Conservation (phyloP, 37 sponge, comb jelly and placozoan genomes). For the Chondrilla cf. caribensis region DNA sequence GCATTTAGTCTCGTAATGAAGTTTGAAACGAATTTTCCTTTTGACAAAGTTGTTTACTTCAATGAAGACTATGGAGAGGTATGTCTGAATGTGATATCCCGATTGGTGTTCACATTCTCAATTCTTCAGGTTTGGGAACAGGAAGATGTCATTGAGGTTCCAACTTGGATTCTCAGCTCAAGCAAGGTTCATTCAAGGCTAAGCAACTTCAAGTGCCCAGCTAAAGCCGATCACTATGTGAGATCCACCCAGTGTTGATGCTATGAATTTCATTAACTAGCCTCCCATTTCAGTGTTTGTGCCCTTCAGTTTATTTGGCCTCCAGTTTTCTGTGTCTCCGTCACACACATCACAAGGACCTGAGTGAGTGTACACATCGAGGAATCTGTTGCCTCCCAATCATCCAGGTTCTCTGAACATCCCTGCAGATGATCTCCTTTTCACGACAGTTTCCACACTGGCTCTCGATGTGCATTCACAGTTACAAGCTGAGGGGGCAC, state of each 20-base stretch:
- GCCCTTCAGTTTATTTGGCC: not conserved
- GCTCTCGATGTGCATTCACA: not conserved
- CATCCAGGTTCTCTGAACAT: too few species aligned
- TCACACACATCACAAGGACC: not conserved
- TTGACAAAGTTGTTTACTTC: not conserved
- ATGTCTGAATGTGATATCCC: not conserved
- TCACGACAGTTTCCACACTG: not conserved
- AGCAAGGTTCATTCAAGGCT: not conserved
- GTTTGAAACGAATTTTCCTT: not conserved
- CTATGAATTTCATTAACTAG: too few species aligned
- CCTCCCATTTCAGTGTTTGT: not conserved
- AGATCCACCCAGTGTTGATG: not conserved
- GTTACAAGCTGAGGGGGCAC: not conserved
- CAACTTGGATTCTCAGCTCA: constrained; percentile 13
- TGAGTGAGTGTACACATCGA: too few species aligned
- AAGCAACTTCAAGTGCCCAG: not conserved
- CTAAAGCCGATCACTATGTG: not conserved
- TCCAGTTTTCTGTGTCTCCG: not conserved
- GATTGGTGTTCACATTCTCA: not conserved
- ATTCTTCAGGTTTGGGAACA: constrained; percentile 15
- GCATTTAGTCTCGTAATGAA: not conserved
- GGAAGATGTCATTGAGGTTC: constrained; percentile 10
- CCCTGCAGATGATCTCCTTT: not conserved
- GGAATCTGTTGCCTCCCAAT: too few species aligned
- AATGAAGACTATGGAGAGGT: constrained; percentile 23